A percentile compares a stretch with the other conserved stretches of the same genome.
phyloP scores from a whole-genome alignment of 2,888 invertebrate genomes.

The Oxyteleia sp. region DNA sequence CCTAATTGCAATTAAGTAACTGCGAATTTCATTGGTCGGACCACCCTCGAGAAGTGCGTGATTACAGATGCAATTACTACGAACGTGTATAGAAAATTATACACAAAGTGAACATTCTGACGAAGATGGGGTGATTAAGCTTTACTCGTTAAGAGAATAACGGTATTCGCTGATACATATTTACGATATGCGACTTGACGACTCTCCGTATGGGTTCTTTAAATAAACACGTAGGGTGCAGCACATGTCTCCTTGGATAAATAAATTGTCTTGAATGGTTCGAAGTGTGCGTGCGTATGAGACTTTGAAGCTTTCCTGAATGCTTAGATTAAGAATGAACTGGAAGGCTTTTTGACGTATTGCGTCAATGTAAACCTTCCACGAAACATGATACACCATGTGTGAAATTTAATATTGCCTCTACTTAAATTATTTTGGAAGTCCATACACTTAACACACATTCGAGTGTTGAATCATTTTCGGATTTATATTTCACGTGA shows the following conservation, averaged over 20 bases:
- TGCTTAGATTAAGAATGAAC: slow-evolving; percentile 62
- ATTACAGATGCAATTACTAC: no score
- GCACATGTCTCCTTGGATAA: slow-evolving; percentile 69
- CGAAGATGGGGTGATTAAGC: slow-evolving; percentile 65
- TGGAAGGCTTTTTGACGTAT: slow-evolving; percentile 61
- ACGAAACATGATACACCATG: slow-evolving; percentile 55
- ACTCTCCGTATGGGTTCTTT: slow-evolving; percentile 70
- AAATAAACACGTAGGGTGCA: slow-evolving; percentile 68
- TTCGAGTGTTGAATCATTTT: slow-evolving; percentile 28
- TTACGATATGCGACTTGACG: slow-evolving; percentile 66
- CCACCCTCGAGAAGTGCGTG: no score
- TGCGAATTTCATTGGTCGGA: no score
- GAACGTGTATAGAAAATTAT: no score
- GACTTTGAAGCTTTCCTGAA: slow-evolving; percentile 59
- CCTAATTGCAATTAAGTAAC: no score
- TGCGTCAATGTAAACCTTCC: slow-evolving; percentile 52
- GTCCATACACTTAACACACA: slow-evolving; percentile 51
- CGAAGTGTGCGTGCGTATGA: slow-evolving; percentile 39
- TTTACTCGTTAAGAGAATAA: slow-evolving; percentile 68
- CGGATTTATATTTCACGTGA: slow-evolving; percentile 30
- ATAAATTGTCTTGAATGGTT: slow-evolving; percentile 67
- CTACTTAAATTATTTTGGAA: slow-evolving; percentile 52
- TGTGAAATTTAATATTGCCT: slow-evolving; percentile 54
- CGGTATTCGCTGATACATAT: slow-evolving; percentile 68
- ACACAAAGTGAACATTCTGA: slow-evolving; percentile 53